These are phyloP conservation scores for Pediacus dermestoides DNA, from an alignment of 2,888 invertebrate genomes.

Conservation along the genomic window DNA sequence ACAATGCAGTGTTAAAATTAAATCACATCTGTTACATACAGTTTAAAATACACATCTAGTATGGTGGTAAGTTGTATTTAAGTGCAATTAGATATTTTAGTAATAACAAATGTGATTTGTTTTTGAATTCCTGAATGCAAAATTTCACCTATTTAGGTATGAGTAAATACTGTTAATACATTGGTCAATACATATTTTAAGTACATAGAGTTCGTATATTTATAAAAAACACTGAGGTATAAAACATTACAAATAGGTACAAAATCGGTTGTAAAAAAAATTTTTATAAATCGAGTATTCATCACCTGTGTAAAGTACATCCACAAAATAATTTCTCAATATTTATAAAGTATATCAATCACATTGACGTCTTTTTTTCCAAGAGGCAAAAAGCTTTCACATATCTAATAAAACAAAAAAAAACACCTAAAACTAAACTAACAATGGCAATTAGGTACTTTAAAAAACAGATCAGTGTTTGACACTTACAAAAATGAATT, in stretches of 20 bases:
- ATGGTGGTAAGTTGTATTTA: neutral
- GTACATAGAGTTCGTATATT: conserved; percentile 41
- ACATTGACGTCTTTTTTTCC: conserved; percentile 3
- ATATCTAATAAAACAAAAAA: conserved; percentile 2
- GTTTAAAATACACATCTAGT: conserved; percentile 11
- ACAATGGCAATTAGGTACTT: conserved; percentile 26
- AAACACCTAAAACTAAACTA: conserved; percentile 13
- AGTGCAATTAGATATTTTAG: conserved; percentile 3
- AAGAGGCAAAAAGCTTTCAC: conserved; percentile 1
- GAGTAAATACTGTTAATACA: conserved; percentile 39
- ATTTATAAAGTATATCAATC: conserved; percentile 3
- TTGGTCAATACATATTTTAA: conserved; percentile 40
- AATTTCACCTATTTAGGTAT: conserved; percentile 13
- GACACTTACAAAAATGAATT: conserved; percentile 16
- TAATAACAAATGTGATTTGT: conserved; percentile 28
- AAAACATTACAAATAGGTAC: conserved; percentile 44
- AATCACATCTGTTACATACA: conserved; percentile 32
- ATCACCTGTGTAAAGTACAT: conserved; percentile 3
- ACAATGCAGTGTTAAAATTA: conserved; percentile 22
- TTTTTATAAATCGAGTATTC: conserved; percentile 29
- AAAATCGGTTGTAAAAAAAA: conserved; percentile 30
- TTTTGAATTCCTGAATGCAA: conserved; percentile 4
- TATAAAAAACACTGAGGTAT: conserved; percentile 45
- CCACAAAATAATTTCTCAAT: neutral
- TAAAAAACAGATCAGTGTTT: conserved; percentile 16